A percentile compares a stretch with the other conserved stretches of the same genome.
These are phyloP conservation scores for Lophura nycthemera DNA, from an alignment of 2,113 vertebrate species.

Conservation along the genomic window DNA sequence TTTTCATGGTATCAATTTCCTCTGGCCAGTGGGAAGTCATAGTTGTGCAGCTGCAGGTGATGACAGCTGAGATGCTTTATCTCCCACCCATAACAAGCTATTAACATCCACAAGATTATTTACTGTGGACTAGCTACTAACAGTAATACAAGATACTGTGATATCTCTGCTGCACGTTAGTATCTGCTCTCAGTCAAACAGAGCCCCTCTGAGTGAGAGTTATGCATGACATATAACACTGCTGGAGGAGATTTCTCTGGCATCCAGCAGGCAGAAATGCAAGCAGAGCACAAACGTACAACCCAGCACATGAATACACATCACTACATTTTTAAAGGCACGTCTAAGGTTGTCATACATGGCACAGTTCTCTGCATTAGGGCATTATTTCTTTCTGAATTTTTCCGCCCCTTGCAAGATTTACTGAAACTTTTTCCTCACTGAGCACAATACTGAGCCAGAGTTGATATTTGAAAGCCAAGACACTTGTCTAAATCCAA, in stretches of 20 bases:
- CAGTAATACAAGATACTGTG: background rate
- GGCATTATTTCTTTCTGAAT: background rate
- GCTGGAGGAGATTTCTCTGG: background rate
- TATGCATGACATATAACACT: background rate
- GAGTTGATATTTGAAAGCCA: background rate
- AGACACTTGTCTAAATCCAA: conserved; percentile 8
- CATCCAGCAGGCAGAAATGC: background rate
- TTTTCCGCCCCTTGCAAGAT: background rate
- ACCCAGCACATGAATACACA: background rate
- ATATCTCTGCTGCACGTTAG: background rate
- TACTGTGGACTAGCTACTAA: background rate
- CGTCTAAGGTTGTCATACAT: background rate
- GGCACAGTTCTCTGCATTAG: background rate
- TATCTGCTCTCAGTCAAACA: background rate
- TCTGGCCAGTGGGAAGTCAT: background rate
- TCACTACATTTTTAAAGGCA: background rate
- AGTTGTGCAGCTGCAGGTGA: background rate
- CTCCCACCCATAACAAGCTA: background rate
- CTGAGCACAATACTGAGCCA: background rate
- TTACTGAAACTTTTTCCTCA: background rate
- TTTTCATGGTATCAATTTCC: background rate
- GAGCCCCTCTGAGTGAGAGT: background rate
- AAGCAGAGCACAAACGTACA: background rate
- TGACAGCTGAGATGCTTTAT: conserved; percentile 25
- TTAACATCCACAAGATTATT: conserved; percentile 3